Evolutionary conservation across 2,888 invertebrate species (phyloP).

Genomic region (Venusia cambrica): DNA sequence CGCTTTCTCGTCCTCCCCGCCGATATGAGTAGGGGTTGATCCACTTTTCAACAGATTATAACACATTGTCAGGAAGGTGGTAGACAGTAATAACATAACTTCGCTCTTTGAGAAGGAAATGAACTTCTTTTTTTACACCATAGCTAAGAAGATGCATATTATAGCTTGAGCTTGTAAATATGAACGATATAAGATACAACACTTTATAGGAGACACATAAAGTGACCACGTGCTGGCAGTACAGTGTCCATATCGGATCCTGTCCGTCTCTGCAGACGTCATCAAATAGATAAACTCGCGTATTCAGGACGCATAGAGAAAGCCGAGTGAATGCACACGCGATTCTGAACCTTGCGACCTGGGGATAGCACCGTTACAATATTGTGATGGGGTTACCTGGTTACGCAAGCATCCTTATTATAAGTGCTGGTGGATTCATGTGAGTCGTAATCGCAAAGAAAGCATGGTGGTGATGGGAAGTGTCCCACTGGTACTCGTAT

Average conservation of each 20-base stretch:
- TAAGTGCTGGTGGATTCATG: constrained; percentile 6
- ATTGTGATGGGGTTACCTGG: constrained; percentile 1
- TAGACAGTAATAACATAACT: no score
- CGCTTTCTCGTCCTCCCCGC: no score
- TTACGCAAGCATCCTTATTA: constrained; percentile 13
- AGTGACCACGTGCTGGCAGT: background rate
- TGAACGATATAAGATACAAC: no score
- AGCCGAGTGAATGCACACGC: constrained; percentile 27
- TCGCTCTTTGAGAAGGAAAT: no score
- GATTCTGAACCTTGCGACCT: constrained; percentile 10
- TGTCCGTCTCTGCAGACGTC: constrained; percentile 17
- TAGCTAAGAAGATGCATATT: no score
- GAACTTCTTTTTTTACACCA: no score
- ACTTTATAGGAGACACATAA: background rate
- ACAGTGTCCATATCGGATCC: constrained; percentile 7
- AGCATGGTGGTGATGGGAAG: no score
- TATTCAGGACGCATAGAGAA: constrained; percentile 55
- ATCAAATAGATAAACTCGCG: constrained; percentile 38
- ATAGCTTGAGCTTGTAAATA: no score
- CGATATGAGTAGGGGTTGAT: no score
- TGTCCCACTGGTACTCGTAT: no score
- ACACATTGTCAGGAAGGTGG: no score
- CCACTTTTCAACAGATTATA: no score
- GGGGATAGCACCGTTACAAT: constrained; percentile 15
- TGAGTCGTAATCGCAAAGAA: constrained; percentile 1